phyloP scores from a whole-genome alignment of 2,113 vertebrate species.

The Hemichromis elongatus region DNA sequence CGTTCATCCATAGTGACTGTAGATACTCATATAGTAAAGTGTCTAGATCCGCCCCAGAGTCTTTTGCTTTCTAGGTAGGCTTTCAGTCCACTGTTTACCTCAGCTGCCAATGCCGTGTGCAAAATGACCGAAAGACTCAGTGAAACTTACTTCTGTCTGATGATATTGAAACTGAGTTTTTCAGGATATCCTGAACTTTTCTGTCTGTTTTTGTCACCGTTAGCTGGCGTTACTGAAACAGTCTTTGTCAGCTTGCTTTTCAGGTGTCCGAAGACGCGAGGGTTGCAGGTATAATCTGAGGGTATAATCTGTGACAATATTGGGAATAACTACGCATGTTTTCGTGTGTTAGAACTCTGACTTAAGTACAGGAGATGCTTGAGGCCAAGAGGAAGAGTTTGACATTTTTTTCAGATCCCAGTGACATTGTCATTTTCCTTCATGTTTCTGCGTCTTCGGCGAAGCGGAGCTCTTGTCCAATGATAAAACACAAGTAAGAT shows the following conservation, averaged over 20 bases:
- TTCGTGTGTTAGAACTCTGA: not conserved
- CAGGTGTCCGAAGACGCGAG: not conserved
- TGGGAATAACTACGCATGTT: not conserved
- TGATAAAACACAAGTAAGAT: not conserved
- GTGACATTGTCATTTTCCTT: not conserved
- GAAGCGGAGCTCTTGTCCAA: not conserved
- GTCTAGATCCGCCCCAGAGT: not conserved
- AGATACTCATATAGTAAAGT: not conserved
- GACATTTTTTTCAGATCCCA: not conserved
- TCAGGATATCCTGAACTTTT: not conserved
- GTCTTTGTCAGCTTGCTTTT: not conserved
- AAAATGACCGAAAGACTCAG: not conserved
- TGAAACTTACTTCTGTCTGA: not conserved
- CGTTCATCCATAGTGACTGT: not conserved
- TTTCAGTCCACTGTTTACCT: not conserved
- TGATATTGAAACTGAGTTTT: not conserved
- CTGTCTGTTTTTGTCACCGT: not conserved
- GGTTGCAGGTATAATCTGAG: not conserved
- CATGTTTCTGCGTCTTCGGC: fast-evolving
- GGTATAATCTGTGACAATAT: not conserved
- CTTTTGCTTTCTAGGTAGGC: not conserved
- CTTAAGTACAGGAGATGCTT: not conserved
- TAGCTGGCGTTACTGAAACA: fast-evolving
- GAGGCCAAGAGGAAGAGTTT: not conserved
- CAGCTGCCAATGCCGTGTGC: not conserved